Evolutionary conservation across 1,140 invertebrate genomes (phyloP).

Genomic region (Reticulitermes speratus): DNA sequence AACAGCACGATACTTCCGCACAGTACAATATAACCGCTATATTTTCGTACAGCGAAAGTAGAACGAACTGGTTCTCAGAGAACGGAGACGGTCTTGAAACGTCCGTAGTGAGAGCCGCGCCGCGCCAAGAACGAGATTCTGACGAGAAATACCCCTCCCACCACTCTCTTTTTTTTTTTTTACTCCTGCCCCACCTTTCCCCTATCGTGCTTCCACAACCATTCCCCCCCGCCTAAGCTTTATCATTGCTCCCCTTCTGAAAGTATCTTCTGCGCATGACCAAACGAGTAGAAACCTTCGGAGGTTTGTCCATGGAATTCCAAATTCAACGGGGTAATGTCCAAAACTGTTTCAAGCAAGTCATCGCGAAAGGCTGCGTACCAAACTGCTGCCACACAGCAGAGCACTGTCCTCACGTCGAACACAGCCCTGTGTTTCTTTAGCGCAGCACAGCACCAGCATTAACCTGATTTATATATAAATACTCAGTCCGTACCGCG

Average conservation of each 20-base stretch:
- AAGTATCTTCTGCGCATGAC: slow-evolving; percentile 17
- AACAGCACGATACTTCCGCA: background rate
- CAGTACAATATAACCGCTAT: background rate
- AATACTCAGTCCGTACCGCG: too few relatives aligned
- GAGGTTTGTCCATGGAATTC: background rate
- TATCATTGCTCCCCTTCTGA: background rate
- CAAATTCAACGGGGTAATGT: background rate
- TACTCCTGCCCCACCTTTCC: background rate
- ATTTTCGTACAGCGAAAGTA: background rate
- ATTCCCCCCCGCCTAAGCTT: background rate
- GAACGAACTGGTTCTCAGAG: background rate
- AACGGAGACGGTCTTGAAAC: slow-evolving; percentile 7
- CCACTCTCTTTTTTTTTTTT: background rate
- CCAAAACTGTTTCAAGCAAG: slow-evolving; percentile 12
- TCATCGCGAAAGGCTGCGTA: background rate
- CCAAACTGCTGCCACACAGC: background rate
- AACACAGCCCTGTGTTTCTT: too few relatives aligned
- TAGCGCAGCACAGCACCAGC: too few relatives aligned
- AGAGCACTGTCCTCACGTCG: too few relatives aligned
- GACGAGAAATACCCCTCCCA: slow-evolving; percentile 27
- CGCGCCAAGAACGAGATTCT: slow-evolving; percentile 27
- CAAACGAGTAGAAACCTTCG: background rate
- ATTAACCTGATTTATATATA: too few relatives aligned
- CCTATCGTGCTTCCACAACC: slow-evolving; percentile 8
- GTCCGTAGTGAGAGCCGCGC: slow-evolving; percentile 19